Evolutionary conservation across 2,888 invertebrate genomes (phyloP).

Genomic region (Heliconius charithonia): DNA sequence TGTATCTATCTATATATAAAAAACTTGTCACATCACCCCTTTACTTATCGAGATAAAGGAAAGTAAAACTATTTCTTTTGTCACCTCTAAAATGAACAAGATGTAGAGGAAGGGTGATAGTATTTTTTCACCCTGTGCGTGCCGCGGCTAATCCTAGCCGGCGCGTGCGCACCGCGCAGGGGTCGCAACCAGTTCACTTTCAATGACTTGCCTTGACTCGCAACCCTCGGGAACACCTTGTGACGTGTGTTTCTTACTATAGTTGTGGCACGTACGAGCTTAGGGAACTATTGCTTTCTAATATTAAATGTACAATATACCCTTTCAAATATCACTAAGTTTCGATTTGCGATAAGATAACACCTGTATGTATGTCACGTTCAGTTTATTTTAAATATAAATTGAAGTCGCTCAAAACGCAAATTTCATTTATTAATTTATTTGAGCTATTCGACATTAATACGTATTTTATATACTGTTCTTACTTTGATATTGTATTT

Average conservation of each 20-base stretch:
- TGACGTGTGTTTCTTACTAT: conserved; percentile 5
- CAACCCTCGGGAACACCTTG: conserved; percentile 33
- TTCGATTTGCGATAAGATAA: background rate
- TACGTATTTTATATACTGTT: background rate
- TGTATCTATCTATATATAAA: background rate
- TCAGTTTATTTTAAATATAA: background rate
- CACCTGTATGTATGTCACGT: background rate
- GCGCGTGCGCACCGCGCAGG: conserved; percentile 41
- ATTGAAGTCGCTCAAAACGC: background rate
- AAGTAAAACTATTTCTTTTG: background rate
- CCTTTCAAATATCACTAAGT: background rate
- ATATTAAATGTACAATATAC: background rate
- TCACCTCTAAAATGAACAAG: conserved; percentile 7
- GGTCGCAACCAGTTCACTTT: conserved; percentile 43
- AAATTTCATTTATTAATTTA: background rate
- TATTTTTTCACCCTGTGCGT: conserved; percentile 33
- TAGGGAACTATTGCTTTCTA: conserved; percentile 29
- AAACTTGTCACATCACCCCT: conserved; percentile 1
- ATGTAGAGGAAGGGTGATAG: conserved; percentile 42
- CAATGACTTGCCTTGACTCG: conserved; percentile 22
- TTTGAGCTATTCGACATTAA: background rate
- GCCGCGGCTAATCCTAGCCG: conserved; percentile 33
- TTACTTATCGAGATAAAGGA: background rate
- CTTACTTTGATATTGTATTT: background rate
- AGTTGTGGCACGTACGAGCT: conserved; percentile 15